A percentile compares a stretch with the other conserved stretches of the same genome.
Evolutionary conservation across 2,888 invertebrate genomes (phyloP).

Genomic region (Patella ulyssiponensis): DNA sequence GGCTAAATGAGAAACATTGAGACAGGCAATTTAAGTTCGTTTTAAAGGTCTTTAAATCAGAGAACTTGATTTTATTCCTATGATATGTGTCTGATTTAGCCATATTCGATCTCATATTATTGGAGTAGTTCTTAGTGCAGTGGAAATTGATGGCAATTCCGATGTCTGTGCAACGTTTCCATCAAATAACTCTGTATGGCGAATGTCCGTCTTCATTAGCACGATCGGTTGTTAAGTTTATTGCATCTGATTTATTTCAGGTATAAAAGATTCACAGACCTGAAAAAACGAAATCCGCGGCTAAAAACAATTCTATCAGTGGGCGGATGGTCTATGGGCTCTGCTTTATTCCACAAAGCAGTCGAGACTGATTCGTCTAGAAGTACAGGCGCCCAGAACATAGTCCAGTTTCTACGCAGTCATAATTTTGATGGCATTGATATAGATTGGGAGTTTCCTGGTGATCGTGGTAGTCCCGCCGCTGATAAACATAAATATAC

Average conservation of each 20-base stretch:
- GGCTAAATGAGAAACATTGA: too few species aligned
- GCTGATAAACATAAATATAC: constrained; percentile 53
- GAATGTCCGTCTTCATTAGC: not conserved
- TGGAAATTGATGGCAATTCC: too few species aligned
- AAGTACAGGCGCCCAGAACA: constrained; percentile 32
- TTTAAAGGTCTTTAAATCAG: too few species aligned
- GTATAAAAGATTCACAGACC: constrained; percentile 35
- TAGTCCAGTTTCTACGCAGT: constrained; percentile 44
- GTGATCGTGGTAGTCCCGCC: constrained; percentile 49
- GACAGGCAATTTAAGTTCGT: too few species aligned
- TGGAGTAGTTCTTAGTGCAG: too few species aligned
- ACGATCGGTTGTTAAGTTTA: not conserved
- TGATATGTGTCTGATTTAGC: too few species aligned
- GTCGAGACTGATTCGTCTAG: constrained; percentile 46
- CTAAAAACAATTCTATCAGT: constrained; percentile 51
- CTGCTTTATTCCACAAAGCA: constrained; percentile 53
- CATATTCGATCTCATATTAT: too few species aligned
- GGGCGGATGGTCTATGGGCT: constrained; percentile 57
- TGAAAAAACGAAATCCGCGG: constrained; percentile 45
- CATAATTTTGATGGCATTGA: constrained; percentile 87
- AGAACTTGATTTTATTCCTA: too few species aligned
- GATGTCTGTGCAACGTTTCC: not conserved
- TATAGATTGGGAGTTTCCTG: constrained; percentile 93
- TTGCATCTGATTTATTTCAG: constrained; percentile 21
- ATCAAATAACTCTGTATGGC: not conserved